Conservation (phyloP, 2,888 invertebrate species). For the Dugesia japonica region DNA sequence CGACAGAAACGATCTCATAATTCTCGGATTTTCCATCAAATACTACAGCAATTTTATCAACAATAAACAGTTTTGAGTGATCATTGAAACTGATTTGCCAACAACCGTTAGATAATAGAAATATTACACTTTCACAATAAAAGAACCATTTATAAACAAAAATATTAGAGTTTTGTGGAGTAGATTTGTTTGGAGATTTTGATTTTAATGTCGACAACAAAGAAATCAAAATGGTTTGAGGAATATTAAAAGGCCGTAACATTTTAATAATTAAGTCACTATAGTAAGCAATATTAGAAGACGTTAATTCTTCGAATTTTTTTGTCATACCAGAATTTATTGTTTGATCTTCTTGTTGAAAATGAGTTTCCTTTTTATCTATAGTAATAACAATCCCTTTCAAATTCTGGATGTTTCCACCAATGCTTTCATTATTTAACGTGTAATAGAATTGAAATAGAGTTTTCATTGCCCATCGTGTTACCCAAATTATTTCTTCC, state of each 20-base stretch:
- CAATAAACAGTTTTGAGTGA: neutral
- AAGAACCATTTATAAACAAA: conserved; percentile 9
- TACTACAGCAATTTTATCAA: neutral
- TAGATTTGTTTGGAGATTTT: neutral
- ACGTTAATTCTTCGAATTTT: conserved; percentile 4
- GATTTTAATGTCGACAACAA: neutral
- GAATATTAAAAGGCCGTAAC: neutral
- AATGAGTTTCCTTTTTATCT: neutral
- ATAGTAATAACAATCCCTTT: neutral
- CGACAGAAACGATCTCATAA: neutral
- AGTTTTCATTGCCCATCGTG: neutral
- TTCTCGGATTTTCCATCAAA: neutral
- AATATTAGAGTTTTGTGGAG: neutral
- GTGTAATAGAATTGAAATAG: neutral
- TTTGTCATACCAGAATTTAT: neutral
- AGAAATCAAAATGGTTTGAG: neutral
- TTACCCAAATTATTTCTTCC: neutral
- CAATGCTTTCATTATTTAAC: neutral
- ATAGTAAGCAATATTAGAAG: neutral
- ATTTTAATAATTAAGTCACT: neutral
- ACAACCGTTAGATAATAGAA: neutral
- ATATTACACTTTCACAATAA: conserved; percentile 11
- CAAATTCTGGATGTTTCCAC: neutral
- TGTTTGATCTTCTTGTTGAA: conserved; percentile 15
- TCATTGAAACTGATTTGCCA: neutral